Conservation (phyloP, 2,888 invertebrate genomes). For the Drosophila birchii region DNA sequence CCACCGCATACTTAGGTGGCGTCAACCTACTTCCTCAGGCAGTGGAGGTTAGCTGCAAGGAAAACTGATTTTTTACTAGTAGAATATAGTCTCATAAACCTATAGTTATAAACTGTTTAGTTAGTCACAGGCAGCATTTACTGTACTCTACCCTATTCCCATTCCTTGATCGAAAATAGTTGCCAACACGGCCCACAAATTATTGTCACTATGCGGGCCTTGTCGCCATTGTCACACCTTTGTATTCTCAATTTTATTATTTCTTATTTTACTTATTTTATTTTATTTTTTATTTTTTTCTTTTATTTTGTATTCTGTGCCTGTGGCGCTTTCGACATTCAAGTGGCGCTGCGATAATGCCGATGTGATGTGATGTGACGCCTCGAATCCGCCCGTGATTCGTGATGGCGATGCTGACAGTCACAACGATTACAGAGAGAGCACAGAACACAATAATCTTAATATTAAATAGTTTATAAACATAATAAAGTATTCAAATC, state of each 20-base stretch:
- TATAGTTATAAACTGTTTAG: neutral
- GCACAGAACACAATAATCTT: neutral
- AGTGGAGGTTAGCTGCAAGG: neutral
- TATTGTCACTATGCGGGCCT: slow-evolving; percentile 60
- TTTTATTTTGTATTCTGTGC: slow-evolving; percentile 1
- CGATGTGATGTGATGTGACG: slow-evolving; percentile 32
- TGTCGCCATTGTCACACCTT: slow-evolving; percentile 59
- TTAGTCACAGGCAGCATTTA: neutral
- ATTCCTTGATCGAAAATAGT: slow-evolving; percentile 62
- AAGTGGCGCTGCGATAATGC: slow-evolving; percentile 45
- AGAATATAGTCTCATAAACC: rapidly evolving
- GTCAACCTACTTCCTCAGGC: slow-evolving; percentile 72
- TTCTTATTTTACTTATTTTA: neutral
- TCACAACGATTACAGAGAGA: slow-evolving; percentile 4
- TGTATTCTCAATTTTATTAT: slow-evolving; percentile 6
- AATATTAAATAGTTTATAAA: neutral
- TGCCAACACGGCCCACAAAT: slow-evolving; percentile 67
- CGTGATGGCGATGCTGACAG: slow-evolving; percentile 29
- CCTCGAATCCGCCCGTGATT: slow-evolving; percentile 22
- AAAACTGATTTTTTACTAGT: neutral
- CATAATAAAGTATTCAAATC: neutral
- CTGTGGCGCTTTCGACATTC: slow-evolving; percentile 40
- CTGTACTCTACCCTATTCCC: slow-evolving; percentile 46
- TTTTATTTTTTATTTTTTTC: neutral
- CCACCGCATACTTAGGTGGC: slow-evolving; percentile 77